A percentile compares a stretch with the other conserved stretches of the same genome.
Conservation (phyloP, 1,140 invertebrate species). For the Rhagoletis pomonella region DNA sequence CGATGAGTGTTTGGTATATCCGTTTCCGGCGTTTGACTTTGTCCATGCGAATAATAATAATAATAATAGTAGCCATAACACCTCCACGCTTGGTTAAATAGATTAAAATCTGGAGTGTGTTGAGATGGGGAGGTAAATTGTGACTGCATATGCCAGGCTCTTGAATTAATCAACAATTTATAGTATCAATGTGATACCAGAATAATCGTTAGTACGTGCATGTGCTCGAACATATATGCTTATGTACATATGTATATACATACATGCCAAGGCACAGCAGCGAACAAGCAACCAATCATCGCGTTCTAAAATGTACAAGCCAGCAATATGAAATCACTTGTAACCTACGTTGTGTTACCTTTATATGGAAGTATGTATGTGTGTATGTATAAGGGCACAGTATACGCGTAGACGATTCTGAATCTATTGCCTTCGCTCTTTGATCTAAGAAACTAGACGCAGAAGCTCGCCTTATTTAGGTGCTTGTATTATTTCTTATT, state of each 20-base stretch:
- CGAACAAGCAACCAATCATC: too few species aligned
- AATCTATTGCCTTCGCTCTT: too few species aligned
- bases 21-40: conserved; percentile 54
- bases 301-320: too few species aligned
- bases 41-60: neutral
- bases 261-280: too few species aligned
- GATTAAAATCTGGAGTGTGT: neutral
- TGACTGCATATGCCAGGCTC: conserved; percentile 22
- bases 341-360: neutral
- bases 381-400: too few species aligned
- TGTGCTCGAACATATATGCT: too few species aligned
- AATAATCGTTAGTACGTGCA: neutral
- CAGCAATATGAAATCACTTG: neutral
- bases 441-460: too few species aligned
- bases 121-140: neutral
- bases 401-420: too few species aligned
- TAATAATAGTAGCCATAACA: neutral
- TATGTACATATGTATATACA: too few species aligned
- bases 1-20: conserved; percentile 56
- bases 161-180: conserved; percentile 58
- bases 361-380: too few species aligned
- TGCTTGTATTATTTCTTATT: too few species aligned
- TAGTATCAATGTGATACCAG: conserved; percentile 55
- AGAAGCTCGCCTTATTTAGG: too few species aligned
- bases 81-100: conserved; percentile 31